Conservation (phyloP, 2,113 vertebrate genomes). For the Pseudorectes ferrugineus region DNA sequence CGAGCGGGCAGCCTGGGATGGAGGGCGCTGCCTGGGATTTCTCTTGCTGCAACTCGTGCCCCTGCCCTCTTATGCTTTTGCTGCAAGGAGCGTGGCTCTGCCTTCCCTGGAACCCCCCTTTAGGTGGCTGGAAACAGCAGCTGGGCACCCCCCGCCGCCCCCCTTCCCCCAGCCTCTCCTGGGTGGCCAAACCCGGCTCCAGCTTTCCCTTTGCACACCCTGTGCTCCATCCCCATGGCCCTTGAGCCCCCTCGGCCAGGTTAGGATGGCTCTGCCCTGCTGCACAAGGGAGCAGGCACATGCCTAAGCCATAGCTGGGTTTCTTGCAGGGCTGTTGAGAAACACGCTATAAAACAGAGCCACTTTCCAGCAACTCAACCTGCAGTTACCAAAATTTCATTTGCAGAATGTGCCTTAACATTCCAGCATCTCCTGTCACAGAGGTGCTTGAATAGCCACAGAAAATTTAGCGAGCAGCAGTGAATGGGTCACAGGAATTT, state of each 20-base stretch:
- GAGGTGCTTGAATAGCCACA: background rate
- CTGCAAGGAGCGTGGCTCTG: background rate
- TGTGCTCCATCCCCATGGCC: background rate
- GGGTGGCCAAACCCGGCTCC: background rate
- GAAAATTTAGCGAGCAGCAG: background rate
- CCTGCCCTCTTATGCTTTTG: background rate
- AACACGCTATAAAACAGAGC: fast-evolving
- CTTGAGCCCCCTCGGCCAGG: fast-evolving
- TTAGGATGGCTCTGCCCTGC: background rate
- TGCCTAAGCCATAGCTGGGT: background rate
- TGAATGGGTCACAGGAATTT: background rate
- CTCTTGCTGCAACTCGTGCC: fast-evolving
- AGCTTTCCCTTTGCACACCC: background rate
- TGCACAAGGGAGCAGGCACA: background rate
- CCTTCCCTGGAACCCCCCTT: background rate
- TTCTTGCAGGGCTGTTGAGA: background rate
- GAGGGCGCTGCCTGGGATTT: background rate
- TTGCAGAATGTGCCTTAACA: background rate
- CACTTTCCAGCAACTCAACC: background rate
- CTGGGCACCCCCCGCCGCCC: fast-evolving
- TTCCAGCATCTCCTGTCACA: background rate
- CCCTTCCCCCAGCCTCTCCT: background rate
- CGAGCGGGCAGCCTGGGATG: fast-evolving
- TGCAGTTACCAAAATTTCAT: background rate
- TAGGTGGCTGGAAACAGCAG: background rate